Evolutionary conservation across 2,797 vertebrate species (phyloP).

Genomic region (Aplochiton taeniatus): DNA sequence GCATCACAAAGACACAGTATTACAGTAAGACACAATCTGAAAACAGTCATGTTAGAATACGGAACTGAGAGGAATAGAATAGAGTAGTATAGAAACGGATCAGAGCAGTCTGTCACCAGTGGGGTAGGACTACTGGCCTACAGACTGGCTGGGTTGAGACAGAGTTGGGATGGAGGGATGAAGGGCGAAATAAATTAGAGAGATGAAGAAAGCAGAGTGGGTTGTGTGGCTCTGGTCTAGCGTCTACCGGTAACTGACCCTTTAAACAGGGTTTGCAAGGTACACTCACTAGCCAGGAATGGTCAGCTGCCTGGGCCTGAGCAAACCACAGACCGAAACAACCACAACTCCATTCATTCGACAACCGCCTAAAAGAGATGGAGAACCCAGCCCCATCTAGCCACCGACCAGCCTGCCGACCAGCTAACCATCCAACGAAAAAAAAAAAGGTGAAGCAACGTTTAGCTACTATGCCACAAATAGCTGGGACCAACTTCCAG

Average conservation of each 20-base stretch:
- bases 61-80: too few relatives aligned
- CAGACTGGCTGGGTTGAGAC: too few relatives aligned
- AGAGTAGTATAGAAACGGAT: too few relatives aligned
- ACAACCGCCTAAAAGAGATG: conserved; percentile 35
- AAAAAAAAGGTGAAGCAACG: too few relatives aligned
- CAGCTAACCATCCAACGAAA: too few relatives aligned
- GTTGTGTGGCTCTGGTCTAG: conserved; percentile 51
- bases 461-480: too few relatives aligned
- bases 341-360: conserved; percentile 11
- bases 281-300: conserved; percentile 68
- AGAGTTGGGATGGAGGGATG: conserved; percentile 37
- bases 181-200: conserved; percentile 25
- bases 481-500: too few relatives aligned
- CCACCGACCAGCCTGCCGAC: background rate
- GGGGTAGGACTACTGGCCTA: too few relatives aligned
- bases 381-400: conserved; percentile 15
- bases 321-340: conserved; percentile 28
- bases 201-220: background rate
- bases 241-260: conserved; percentile 33
- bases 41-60: too few relatives aligned
- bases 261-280: conserved; percentile 38
- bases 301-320: conserved; percentile 51
- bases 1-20: too few relatives aligned
- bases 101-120: too few relatives aligned
- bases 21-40: too few relatives aligned